Percentiles rank a stretch among this genome's conserved stretches.
Conservation (phyloP, 2,797 vertebrate genomes). For the Neomorphus geoffroyi region DNA sequence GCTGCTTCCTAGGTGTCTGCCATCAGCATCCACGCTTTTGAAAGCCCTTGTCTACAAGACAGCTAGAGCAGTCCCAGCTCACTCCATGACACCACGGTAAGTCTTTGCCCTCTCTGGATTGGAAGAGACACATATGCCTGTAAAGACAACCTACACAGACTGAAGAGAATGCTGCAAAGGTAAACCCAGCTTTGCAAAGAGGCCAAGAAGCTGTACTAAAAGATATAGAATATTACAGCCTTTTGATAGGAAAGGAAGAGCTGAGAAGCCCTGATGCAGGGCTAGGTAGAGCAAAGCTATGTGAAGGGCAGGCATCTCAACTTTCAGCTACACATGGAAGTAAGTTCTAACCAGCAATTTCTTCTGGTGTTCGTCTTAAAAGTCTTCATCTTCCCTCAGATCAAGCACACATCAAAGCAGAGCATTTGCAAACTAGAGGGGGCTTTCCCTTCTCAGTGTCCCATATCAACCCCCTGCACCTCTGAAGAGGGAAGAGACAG, state of each 20-base stretch:
- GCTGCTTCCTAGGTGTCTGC: neutral
- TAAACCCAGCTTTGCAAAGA: neutral
- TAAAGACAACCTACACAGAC: neutral
- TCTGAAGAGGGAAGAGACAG: neutral
- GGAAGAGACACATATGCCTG: neutral
- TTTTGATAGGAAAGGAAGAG: neutral
- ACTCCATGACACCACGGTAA: fast-evolving
- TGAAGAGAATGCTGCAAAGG: neutral
- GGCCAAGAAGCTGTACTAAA: neutral
- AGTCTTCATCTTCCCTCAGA: neutral
- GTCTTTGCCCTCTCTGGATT: neutral
- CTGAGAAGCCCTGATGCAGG: neutral
- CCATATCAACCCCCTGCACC: neutral
- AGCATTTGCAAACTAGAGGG: neutral
- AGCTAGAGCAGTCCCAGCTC: neutral
- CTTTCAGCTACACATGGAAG: neutral
- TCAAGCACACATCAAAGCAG: neutral
- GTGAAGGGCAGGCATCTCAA: neutral
- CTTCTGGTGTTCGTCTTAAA: neutral
- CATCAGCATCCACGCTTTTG: neutral
- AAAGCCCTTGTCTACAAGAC: neutral
- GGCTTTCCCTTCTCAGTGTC: neutral
- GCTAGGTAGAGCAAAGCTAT: neutral
- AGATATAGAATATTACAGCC: neutral
- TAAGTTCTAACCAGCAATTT: neutral